Base-by-base conservation (phyloP, 2,797 vertebrate genomes). In the Morelia viridis region DNA sequence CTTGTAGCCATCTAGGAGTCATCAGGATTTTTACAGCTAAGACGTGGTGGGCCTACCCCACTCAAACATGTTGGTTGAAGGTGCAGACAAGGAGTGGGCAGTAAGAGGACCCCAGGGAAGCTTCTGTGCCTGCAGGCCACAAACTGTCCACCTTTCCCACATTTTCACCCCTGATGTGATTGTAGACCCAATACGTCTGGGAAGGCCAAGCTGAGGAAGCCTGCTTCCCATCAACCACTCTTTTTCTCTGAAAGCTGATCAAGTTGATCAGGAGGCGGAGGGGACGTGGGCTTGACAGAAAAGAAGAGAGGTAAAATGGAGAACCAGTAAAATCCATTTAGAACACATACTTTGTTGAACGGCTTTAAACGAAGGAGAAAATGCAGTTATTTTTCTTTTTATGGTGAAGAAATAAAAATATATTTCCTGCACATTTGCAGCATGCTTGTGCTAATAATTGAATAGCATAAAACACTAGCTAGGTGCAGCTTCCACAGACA, bases 391-490 rank as follows among this genome's bases (percentile, higher is more conserved):
- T 94, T 94, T 91, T 84, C 35, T 26, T 91, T 95, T 95, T 93
- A 94, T n/a, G n/a, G 85, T 56, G 90, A 91, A 31, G 87, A 95
- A 95, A 95, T 94, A 94, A 94, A 96, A 95, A 93, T 68, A 91
- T 93, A 94, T 1, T 0, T 87, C 87, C 89, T 60, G 46, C 46
- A 50, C 85, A 95, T 96, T 95, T 95, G 94, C 8, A 58, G 65
- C 53, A 58, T 68, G 87, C 88, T 95, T 92, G 57, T 10, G 86
- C 84, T 80, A 68, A 95, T 94, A 46, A 46, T 6, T 90, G 68
- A 85, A 65, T 87, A 56, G 24, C 86, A 92, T 90, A 91, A 93
- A 95, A 65, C 10, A 91, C 6, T 93, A 85, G 76, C 65, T 92
- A 91, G 76, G 85, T 83, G 91, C 8, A 89, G 91, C 90, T 94